These are phyloP conservation scores for Chironomus tepperi DNA, from an alignment of 1,140 invertebrate genomes.

Conservation along the genomic window DNA sequence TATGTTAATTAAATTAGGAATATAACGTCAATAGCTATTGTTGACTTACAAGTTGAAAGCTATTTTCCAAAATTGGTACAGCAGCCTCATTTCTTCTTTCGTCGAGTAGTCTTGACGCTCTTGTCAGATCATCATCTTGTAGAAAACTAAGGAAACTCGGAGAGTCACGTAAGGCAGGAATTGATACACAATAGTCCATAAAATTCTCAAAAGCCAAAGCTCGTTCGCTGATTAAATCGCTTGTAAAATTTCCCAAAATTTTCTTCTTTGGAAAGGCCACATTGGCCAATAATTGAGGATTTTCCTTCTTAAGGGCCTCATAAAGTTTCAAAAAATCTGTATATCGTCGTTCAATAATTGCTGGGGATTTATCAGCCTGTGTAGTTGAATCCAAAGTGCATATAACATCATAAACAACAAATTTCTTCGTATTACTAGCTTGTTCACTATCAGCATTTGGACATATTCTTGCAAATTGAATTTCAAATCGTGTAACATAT, in stretches of 20 bases:
- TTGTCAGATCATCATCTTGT: conserved; percentile 53
- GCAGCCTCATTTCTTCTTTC: conserved; percentile 54
- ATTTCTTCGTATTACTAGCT: conserved; percentile 48
- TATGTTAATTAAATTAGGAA: neutral
- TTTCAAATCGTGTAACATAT: conserved; percentile 41
- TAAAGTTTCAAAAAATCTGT: conserved; percentile 66
- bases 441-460: conserved; percentile 34
- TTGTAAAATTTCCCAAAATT: conserved; percentile 65
- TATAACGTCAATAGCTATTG: conserved; percentile 29
- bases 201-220: conserved; percentile 62
- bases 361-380: conserved; percentile 47
- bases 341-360: conserved; percentile 60
- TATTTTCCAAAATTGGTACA: conserved; percentile 56
- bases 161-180: conserved; percentile 50
- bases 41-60: conserved; percentile 60
- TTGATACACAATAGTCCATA: conserved; percentile 49
- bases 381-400: conserved; percentile 44
- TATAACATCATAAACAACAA: conserved; percentile 53
- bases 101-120: conserved; percentile 51
- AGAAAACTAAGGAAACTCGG: conserved; percentile 56
- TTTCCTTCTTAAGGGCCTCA: conserved; percentile 50
- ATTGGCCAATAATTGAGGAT: conserved; percentile 47
- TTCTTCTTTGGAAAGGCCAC: conserved; percentile 66
- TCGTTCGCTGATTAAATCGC: conserved; percentile 57
- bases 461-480: conserved; percentile 42